Evolutionary conservation across 2,113 vertebrate genomes (phyloP).

Genomic region (Phylloscopus trochiloides): DNA sequence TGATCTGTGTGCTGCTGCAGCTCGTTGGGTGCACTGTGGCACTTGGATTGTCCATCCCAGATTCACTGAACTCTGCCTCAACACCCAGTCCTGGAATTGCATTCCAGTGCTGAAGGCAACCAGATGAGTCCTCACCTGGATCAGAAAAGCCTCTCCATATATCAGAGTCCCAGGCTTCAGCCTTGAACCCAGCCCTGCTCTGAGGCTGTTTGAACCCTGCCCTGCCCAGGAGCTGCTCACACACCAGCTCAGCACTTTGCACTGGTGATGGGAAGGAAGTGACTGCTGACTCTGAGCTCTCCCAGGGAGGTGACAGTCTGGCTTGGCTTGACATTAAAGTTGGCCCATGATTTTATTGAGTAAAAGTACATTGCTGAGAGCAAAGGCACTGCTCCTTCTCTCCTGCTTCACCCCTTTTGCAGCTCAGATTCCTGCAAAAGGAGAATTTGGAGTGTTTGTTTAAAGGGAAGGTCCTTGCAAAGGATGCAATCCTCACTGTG

Average conservation of each 20-base stretch:
- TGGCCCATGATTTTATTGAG: not conserved
- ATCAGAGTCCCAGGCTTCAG: not conserved
- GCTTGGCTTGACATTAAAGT: not conserved
- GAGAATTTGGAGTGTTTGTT: not conserved
- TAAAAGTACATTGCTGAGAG: not conserved
- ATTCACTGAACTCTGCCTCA: not conserved
- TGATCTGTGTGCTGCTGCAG: accelerated
- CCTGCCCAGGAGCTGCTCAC: not conserved
- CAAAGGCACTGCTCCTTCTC: not conserved
- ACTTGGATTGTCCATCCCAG: not conserved
- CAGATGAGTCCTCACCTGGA: not conserved
- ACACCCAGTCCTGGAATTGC: not conserved
- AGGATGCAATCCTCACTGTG: not conserved
- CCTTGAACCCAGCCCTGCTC: not conserved
- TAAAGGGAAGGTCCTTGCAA: not conserved
- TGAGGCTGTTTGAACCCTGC: not conserved
- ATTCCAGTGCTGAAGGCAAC: not conserved
- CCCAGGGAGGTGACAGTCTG: not conserved
- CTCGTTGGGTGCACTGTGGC: accelerated
- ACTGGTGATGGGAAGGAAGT: not conserved
- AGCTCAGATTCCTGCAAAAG: not conserved
- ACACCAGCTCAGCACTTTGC: not conserved
- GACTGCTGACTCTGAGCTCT: not conserved
- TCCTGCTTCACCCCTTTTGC: not conserved
- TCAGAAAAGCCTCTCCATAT: not conserved